Conservation (phyloP, 2,113 vertebrate genomes). For the Melanotaenia duboulayi region DNA sequence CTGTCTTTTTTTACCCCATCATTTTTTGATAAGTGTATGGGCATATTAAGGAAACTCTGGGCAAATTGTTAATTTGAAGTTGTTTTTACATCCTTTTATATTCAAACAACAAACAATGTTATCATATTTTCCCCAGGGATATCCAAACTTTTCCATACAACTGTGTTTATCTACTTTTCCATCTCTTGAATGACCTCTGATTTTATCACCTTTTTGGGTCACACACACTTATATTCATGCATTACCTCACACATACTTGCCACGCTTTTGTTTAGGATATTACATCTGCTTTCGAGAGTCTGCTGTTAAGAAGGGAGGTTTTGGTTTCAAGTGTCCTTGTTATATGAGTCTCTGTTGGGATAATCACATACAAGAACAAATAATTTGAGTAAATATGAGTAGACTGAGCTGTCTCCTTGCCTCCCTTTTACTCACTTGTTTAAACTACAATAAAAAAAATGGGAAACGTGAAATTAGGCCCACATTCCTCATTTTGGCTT, state of each 20-base stretch:
- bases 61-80: conserved; percentile 1
- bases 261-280: conserved; percentile 51
- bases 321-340: conserved; percentile 29
- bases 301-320: conserved; percentile 14
- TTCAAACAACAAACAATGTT: neutral
- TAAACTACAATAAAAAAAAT: conserved; percentile 81
- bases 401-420: conserved; percentile 28
- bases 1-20: conserved; percentile 28
- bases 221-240: conserved; percentile 25
- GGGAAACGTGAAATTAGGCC: conserved; percentile 80
- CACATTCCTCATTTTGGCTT: conserved; percentile 72
- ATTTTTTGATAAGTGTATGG: neutral
- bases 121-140: neutral
- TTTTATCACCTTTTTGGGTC: conserved; percentile 49
- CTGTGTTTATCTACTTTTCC: conserved; percentile 31
- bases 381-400: conserved; percentile 15
- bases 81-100: neutral
- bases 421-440: conserved; percentile 66
- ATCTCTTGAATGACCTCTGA: conserved; percentile 43
- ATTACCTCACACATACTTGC: neutral
- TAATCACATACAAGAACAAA: conserved; percentile 10
- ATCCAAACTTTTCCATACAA: neutral
- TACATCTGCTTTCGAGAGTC: conserved; percentile 50
- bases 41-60: conserved; percentile 4
- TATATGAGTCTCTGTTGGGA: neutral